Evolutionary conservation across 1,140 invertebrate genomes (phyloP).

Genomic region (Parapsyche elsis): DNA sequence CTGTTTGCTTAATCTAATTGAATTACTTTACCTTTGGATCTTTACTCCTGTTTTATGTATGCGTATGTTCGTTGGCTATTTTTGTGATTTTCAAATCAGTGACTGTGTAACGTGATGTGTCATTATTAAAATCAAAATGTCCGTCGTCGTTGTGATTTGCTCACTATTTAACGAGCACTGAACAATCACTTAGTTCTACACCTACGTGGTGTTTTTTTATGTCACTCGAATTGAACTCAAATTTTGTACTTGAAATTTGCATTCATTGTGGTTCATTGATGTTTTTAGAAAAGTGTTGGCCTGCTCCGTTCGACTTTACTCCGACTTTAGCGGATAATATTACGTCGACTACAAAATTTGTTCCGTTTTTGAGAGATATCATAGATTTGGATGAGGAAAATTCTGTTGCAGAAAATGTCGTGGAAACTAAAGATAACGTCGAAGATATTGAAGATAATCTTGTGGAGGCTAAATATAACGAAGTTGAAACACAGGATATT

Average conservation of each 20-base stretch:
- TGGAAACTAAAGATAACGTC: not conserved
- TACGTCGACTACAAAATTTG: not conserved
- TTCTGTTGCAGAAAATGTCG: not conserved
- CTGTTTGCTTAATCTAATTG: too few species aligned
- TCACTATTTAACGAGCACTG: not conserved
- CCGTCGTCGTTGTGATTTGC: not conserved
- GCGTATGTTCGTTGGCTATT: too few species aligned
- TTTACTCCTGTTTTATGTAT: not conserved
- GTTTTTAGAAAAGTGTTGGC: slow-evolving; percentile 53
- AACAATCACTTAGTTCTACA: not conserved
- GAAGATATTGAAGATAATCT: not conserved
- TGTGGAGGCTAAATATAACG: not conserved
- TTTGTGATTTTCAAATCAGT: not conserved
- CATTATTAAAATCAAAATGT: not conserved
- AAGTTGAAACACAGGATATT: too few species aligned
- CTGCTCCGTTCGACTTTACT: slow-evolving; percentile 50
- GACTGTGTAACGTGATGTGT: not conserved
- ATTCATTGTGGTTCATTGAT: too few species aligned
- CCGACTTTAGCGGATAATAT: slow-evolving; percentile 14
- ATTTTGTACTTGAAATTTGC: too few species aligned
- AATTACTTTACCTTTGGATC: too few species aligned
- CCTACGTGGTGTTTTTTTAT: not conserved
- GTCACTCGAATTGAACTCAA: not conserved
- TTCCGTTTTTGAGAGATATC: slow-evolving; percentile 24
- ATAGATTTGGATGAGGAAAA: slow-evolving; percentile 39